Conservation (phyloP, 2,113 vertebrate species). For the Piprites chloris region DNA sequence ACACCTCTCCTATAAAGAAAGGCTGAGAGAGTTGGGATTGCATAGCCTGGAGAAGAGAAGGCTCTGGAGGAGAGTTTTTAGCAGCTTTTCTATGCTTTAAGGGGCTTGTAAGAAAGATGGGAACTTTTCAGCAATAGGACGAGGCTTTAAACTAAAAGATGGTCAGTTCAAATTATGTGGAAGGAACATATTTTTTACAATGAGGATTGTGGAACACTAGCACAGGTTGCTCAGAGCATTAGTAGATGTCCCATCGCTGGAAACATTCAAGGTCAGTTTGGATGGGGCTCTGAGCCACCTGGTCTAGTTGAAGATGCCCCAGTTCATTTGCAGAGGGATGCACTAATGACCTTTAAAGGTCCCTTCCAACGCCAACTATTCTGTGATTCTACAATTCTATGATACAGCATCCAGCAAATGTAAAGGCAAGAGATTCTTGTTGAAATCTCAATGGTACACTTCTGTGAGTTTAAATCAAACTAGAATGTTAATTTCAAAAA, state of each 20-base stretch:
- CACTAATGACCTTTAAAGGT: not conserved
- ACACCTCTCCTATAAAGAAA: not conserved
- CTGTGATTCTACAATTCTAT: not conserved
- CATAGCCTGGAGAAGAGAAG: not conserved
- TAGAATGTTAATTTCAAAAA: not conserved
- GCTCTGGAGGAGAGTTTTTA: accelerated
- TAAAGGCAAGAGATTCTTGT: not conserved
- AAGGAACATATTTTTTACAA: not conserved
- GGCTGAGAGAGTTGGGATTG: not conserved
- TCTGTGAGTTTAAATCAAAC: not conserved
- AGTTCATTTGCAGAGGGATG: not conserved
- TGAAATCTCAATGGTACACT: not conserved
- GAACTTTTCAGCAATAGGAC: not conserved
- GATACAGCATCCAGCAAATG: not conserved
- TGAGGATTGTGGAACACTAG: not conserved
- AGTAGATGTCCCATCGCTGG: not conserved
- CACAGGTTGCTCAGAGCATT: not conserved
- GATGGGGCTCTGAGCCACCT: not conserved
- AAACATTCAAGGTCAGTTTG: not conserved
- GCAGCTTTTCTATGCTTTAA: not conserved
- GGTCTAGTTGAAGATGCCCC: not conserved
- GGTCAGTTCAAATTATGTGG: not conserved
- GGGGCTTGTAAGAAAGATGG: not conserved
- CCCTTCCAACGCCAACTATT: not conserved
- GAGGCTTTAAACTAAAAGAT: not conserved